Evolutionary conservation across 1,140 invertebrate species (phyloP).

Genomic region (Neuroterus valhalla): DNA sequence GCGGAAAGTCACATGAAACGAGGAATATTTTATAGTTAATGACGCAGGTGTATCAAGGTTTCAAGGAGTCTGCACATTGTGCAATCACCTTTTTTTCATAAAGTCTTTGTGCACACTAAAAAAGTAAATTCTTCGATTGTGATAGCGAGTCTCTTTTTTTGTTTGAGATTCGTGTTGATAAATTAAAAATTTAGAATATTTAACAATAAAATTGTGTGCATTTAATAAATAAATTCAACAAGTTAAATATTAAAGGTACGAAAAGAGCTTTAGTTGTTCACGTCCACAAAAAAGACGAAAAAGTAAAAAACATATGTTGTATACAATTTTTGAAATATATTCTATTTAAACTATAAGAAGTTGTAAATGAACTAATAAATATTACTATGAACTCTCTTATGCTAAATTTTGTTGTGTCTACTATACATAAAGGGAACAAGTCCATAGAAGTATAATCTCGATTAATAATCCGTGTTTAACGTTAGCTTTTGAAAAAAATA

Average conservation of each 20-base stretch:
- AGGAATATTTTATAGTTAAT: constrained; percentile 8
- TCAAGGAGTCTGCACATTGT: background rate
- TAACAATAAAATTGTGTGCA: too few relatives aligned
- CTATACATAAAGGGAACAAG: too few relatives aligned
- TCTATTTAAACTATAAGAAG: too few relatives aligned
- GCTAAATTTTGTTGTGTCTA: too few relatives aligned
- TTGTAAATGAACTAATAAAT: too few relatives aligned
- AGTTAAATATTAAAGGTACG: too few relatives aligned
- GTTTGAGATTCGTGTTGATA: background rate
- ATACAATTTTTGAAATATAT: too few relatives aligned
- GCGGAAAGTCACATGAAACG: background rate
- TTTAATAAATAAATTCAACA: too few relatives aligned
- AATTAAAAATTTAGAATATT: background rate
- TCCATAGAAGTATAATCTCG: background rate
- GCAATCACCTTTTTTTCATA: constrained; percentile 19
- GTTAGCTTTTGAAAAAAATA: background rate
- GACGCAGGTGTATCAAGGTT: background rate
- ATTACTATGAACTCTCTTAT: too few relatives aligned
- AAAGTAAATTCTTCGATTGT: background rate
- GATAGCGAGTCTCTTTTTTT: background rate
- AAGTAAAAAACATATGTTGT: too few relatives aligned
- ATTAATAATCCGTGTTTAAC: background rate
- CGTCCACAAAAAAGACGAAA: too few relatives aligned
- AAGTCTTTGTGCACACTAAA: background rate
- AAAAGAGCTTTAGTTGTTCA: too few relatives aligned